phyloP scores from a whole-genome alignment of 2,113 vertebrate genomes.

The Echinops telfairi region DNA sequence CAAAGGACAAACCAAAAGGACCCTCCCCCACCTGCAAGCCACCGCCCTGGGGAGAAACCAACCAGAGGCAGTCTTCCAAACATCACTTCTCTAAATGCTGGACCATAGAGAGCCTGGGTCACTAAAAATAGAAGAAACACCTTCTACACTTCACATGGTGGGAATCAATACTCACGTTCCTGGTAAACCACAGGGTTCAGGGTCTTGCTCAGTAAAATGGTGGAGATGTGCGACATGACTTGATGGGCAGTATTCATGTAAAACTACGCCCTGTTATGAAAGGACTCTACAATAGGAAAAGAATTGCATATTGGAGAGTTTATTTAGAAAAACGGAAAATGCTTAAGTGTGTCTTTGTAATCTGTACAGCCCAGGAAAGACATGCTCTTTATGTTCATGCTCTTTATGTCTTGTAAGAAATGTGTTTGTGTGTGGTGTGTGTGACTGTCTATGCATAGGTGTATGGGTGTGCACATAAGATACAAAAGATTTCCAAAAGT shows the following conservation, averaged over 20 bases:
- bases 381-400: background rate
- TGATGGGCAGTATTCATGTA: background rate
- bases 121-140: background rate
- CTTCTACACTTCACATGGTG: background rate
- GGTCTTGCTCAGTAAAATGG: conserved; percentile 5
- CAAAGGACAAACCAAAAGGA: background rate
- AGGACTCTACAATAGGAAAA: background rate
- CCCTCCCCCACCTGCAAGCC: background rate
- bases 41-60: background rate
- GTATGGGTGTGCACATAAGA: background rate
- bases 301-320: background rate
- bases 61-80: background rate
- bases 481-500: too few species aligned
- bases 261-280: background rate
- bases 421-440: background rate
- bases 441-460: background rate
- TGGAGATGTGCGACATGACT: background rate
- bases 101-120: background rate
- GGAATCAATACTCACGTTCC: background rate
- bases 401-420: background rate
- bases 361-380: conserved; percentile 1
- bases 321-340: background rate
- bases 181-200: background rate
- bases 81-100: background rate
- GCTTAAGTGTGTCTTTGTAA: background rate